phyloP scores from a whole-genome alignment of 2,113 vertebrate genomes.

The Malurus elegans region DNA sequence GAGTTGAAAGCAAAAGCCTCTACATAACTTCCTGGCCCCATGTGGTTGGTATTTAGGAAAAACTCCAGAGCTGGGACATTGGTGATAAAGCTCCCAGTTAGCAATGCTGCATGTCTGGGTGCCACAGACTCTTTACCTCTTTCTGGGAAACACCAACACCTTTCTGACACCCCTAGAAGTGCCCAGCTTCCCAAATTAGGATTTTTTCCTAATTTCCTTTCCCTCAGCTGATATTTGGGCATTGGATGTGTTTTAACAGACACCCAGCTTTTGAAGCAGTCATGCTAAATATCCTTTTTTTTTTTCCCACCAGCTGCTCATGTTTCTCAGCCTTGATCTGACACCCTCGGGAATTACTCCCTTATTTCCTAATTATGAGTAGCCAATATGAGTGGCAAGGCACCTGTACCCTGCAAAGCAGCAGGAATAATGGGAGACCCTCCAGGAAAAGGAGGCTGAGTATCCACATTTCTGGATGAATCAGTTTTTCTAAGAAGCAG shows the following conservation, averaged over 20 bases:
- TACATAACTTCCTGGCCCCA: background rate
- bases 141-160: accelerated
- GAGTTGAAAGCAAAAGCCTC: background rate
- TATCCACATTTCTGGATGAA: background rate
- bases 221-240: too few relatives aligned
- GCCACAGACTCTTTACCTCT: background rate
- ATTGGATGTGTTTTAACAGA: background rate
- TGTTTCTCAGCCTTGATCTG: background rate
- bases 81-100: accelerated
- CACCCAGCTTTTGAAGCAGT: background rate
- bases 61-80: background rate
- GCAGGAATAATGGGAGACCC: background rate
- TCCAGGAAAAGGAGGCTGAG: background rate
- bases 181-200: background rate
- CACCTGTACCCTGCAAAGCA: background rate
- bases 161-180: background rate
- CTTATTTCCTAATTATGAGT: background rate
- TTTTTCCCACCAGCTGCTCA: background rate
- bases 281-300: background rate
- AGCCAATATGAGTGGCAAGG: background rate
- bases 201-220: background rate
- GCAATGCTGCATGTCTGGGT: background rate
- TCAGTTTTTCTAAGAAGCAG: background rate
- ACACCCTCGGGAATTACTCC: background rate
- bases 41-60: background rate